Conservation (phyloP, 2,797 vertebrate species). For the Aratinga solstitialis region DNA sequence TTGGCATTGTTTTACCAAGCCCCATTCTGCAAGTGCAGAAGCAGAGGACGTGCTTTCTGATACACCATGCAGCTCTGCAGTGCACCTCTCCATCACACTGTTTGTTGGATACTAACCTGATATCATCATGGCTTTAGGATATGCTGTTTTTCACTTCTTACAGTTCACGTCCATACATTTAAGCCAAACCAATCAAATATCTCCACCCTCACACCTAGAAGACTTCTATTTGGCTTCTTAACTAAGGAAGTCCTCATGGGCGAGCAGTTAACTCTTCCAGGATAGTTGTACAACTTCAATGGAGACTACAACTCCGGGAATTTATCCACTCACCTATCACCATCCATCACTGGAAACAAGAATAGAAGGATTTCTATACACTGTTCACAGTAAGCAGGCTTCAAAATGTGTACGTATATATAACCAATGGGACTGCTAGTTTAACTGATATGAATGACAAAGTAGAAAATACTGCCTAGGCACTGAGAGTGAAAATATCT, state of each 20-base stretch:
- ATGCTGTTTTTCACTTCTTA: slow-evolving; percentile 9
- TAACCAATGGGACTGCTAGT: not conserved
- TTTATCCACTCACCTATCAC: not conserved
- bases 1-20: not conserved
- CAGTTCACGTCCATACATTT: not conserved
- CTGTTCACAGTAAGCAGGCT: not conserved
- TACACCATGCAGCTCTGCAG: not conserved
- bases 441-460: not conserved
- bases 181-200: slow-evolving; percentile 13
- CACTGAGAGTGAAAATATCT: not conserved
- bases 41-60: not conserved
- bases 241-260: not conserved
- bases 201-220: not conserved
- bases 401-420: not conserved
- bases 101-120: slow-evolving; percentile 6
- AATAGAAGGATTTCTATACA: not conserved
- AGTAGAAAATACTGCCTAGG: not conserved
- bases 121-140: slow-evolving; percentile 27
- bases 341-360: not conserved
- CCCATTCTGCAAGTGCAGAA: not conserved
- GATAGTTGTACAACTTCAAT: not conserved
- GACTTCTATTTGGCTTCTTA: not conserved
- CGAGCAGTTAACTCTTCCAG: not conserved
- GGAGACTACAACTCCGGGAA: not conserved
- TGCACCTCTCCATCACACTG: not conserved